These are phyloP conservation scores for Ceratosolen solmsi DNA, from an alignment of 1,140 invertebrate species.

Conservation along the genomic window DNA sequence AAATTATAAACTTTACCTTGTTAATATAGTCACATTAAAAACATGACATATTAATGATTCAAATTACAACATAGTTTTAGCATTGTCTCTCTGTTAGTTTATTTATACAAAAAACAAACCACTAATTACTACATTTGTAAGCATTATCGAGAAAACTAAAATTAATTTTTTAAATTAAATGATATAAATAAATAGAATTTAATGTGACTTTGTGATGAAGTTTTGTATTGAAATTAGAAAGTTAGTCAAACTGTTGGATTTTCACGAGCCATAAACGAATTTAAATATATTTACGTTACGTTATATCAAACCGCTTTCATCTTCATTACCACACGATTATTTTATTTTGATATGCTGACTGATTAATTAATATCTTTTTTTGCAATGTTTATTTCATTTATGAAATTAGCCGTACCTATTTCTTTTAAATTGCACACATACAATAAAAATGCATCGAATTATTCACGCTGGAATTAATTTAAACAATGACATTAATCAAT, in stretches of 20 bases:
- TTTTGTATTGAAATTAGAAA: slow-evolving; percentile 19
- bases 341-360: neutral
- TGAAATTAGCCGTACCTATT: too few relatives aligned
- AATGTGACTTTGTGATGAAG: neutral
- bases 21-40: too few relatives aligned
- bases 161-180: neutral
- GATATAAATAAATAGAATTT: neutral
- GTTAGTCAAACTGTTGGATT: slow-evolving; percentile 19
- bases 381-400: too few relatives aligned
- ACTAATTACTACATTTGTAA: neutral
- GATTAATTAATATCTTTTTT: neutral
- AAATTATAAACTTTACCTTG: too few relatives aligned
- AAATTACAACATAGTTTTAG: too few relatives aligned
- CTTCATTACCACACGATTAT: slow-evolving; percentile 7
- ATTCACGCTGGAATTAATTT: too few relatives aligned
- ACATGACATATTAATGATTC: too few relatives aligned
- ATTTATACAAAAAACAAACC: neutral
- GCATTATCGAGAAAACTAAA: neutral
- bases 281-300: slow-evolving; percentile 17
- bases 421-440: too few relatives aligned
- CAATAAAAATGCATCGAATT: too few relatives aligned
- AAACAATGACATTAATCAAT: too few relatives aligned
- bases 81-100: too few relatives aligned
- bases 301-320: slow-evolving; percentile 14
- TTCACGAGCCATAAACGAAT: neutral